Conservation (phyloP, 2,113 vertebrate species). For the Egretta garzetta region DNA sequence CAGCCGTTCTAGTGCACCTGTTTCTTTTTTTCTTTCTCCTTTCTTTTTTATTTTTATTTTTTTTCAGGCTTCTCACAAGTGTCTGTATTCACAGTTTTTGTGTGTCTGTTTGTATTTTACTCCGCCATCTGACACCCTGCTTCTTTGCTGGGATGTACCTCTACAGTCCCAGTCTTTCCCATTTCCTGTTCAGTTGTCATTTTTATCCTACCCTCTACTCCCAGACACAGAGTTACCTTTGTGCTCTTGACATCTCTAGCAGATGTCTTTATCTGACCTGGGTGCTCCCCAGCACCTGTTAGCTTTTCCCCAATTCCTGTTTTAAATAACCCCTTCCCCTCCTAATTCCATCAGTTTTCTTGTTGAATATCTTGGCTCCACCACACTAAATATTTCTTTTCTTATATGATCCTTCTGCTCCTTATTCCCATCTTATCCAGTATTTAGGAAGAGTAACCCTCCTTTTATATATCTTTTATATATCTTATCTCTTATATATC, state of each 20-base stretch:
- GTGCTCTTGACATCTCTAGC: constrained; percentile 54
- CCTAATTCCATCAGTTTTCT: not conserved
- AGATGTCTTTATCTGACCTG: constrained; percentile 65
- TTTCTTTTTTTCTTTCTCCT: not conserved
- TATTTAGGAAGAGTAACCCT: not conserved
- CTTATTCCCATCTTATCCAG: not conserved
- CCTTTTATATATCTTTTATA: not conserved
- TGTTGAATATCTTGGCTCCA: not conserved
- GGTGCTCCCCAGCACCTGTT: constrained; percentile 52
- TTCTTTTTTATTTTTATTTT: not conserved
- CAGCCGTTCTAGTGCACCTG: constrained; percentile 20
- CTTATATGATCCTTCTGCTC: not conserved
- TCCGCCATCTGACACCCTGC: not conserved
- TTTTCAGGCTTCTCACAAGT: not conserved
- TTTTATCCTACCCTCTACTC: constrained; percentile 25
- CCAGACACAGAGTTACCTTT: constrained; percentile 59
- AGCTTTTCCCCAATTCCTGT: not conserved
- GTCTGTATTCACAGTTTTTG: constrained; percentile 5
- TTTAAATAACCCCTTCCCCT: not conserved
- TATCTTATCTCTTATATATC: not conserved
- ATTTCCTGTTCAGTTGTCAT: constrained; percentile 64
- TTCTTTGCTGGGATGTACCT: constrained; percentile 10
- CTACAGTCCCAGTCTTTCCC: not conserved
- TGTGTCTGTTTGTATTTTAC: constrained; percentile 16
- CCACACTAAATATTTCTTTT: not conserved